Percentiles rank a stretch among this genome's conserved stretches.
These are phyloP conservation scores for Dexiosoma caninum DNA, from an alignment of 2,888 invertebrate genomes.

Conservation along the genomic window DNA sequence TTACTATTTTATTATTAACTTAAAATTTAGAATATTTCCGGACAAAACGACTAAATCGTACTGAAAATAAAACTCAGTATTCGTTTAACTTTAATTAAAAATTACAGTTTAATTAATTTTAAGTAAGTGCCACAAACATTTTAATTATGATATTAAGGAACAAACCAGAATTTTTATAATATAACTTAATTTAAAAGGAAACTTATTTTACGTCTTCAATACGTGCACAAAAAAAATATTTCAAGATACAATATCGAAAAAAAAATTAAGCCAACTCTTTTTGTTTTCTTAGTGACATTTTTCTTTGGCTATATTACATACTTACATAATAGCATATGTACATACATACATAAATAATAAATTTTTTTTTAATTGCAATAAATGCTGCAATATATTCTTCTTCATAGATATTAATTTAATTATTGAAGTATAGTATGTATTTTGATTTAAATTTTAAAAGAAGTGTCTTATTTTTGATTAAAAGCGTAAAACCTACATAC, in stretches of 20 bases:
- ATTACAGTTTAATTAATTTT: slow-evolving; percentile 56
- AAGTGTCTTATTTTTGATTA: slow-evolving; percentile 29
- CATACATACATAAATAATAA: not conserved
- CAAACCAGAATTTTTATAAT: too few species aligned
- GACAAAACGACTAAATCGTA: slow-evolving; percentile 20
- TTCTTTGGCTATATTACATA: not conserved
- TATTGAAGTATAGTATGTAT: not conserved
- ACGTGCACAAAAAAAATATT: not conserved
- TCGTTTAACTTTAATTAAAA: slow-evolving; percentile 48
- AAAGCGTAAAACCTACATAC: not conserved
- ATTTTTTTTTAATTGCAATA: not conserved
- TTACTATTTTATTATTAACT: not conserved
- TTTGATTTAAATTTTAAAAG: not conserved
- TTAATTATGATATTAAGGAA: slow-evolving; percentile 20
- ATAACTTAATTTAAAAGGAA: too few species aligned
- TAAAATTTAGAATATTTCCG: slow-evolving; percentile 18
- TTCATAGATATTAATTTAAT: not conserved
- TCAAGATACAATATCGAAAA: not conserved
- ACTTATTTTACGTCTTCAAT: too few species aligned
- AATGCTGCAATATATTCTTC: slow-evolving; percentile 30
- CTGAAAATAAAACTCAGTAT: slow-evolving; percentile 55
- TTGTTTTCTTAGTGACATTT: not conserved
- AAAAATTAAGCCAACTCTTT: slow-evolving; percentile 43
- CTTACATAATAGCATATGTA: too few species aligned
- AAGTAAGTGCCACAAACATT: slow-evolving; percentile 61